phyloP scores from a whole-genome alignment of 2,888 invertebrate genomes.

The Xiphydria camelus region DNA sequence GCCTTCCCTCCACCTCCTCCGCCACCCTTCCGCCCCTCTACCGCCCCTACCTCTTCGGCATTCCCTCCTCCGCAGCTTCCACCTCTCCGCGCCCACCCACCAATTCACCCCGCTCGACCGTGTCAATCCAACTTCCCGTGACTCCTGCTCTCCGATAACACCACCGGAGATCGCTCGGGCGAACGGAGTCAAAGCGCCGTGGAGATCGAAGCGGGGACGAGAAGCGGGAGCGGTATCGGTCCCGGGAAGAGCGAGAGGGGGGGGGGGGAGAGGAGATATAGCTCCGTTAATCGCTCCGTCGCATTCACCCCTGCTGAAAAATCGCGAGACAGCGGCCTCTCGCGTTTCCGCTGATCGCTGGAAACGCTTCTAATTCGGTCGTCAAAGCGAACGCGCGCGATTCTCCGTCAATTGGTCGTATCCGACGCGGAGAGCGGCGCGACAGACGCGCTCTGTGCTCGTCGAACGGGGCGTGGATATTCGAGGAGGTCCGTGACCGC shows the following conservation, averaged over 20 bases:
- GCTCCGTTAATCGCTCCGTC: too few species aligned
- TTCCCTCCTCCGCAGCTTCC: neutral
- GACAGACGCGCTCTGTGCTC: conserved; percentile 39
- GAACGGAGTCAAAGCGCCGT: too few species aligned
- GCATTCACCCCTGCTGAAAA: too few species aligned
- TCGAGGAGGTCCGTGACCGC: conserved; percentile 29
- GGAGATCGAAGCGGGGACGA: too few species aligned
- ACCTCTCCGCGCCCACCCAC: conserved; percentile 11
- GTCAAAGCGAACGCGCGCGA: conserved; percentile 50
- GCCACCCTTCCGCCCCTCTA: conserved; percentile 26
- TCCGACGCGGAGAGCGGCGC: conserved; percentile 32
- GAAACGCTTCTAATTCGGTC: conserved; percentile 49
- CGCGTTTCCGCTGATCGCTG: too few species aligned
- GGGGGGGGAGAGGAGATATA: too few species aligned
- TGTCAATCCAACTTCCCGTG: conserved; percentile 41
- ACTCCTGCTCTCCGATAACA: too few species aligned
- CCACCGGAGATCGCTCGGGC: too few species aligned
- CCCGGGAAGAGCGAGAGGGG: too few species aligned
- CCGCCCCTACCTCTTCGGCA: conserved; percentile 16
- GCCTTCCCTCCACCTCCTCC: conserved; percentile 28
- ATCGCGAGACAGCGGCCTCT: too few species aligned
- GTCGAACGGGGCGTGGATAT: conserved; percentile 38
- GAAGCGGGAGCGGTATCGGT: too few species aligned
- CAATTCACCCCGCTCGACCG: conserved; percentile 19
- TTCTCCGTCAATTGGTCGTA: conserved; percentile 51